Evolutionary conservation across 1,140 invertebrate species (phyloP).

Genomic region (Megalonaias nervosa): DNA sequence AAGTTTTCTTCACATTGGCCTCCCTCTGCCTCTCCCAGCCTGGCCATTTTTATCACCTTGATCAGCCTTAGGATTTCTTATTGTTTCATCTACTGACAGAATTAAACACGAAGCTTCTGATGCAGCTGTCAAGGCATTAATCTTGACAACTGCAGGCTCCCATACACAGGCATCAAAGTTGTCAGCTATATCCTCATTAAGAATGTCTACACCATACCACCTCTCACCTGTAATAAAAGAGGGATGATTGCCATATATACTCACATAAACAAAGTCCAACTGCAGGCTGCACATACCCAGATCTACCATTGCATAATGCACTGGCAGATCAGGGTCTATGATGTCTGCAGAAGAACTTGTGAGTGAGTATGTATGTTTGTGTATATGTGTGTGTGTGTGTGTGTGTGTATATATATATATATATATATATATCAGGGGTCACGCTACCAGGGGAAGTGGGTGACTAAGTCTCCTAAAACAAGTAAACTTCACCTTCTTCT

Average conservation of each 20-base stretch:
- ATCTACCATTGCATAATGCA: too few relatives aligned
- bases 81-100: constrained; percentile 98
- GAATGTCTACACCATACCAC: constrained; percentile 98
- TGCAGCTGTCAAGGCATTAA: constrained; percentile 96
- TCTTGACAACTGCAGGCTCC: constrained; percentile 98
- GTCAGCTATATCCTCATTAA: constrained; percentile 93
- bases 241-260: background rate
- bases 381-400: too few relatives aligned
- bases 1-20: constrained; percentile 55
- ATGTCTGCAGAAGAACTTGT: too few relatives aligned
- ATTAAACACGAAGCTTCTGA: constrained; percentile 96
- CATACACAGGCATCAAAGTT: constrained; percentile 96
- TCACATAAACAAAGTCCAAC: too few relatives aligned
- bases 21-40: constrained; percentile 59
- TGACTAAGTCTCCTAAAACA: too few relatives aligned
- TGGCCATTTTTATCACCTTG: constrained; percentile 40
- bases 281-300: too few relatives aligned
- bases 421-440: too few relatives aligned
- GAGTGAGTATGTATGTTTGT: too few relatives aligned
- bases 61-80: constrained; percentile 86
- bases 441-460: too few relatives aligned
- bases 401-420: too few relatives aligned
- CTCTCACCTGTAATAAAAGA: constrained; percentile 74
- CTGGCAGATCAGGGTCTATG: too few relatives aligned
- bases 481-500: too few relatives aligned